These are phyloP conservation scores for Dendrophyllia cribrosa DNA, from an alignment of 64 coral and sea anemone genomes.

Conservation along the genomic window DNA sequence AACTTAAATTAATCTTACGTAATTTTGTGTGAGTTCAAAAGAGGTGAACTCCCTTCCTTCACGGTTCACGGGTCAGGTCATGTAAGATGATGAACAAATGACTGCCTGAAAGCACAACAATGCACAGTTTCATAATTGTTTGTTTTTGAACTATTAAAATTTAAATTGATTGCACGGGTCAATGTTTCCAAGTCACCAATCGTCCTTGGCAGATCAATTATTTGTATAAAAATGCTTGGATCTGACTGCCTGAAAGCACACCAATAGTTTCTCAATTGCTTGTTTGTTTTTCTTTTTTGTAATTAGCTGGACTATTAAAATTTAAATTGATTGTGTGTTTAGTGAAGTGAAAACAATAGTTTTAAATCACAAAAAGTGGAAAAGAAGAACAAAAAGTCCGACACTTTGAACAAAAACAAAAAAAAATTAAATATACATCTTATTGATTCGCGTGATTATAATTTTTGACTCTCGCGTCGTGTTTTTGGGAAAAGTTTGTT, in stretches of 20 bases:
- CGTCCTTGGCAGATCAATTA: too few species aligned
- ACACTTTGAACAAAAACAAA: too few species aligned
- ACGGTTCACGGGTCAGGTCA: not conserved
- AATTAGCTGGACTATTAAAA: not conserved
- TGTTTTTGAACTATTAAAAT: not conserved
- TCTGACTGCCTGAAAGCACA: too few species aligned
- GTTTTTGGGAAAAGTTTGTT: too few species aligned
- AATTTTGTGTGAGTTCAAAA: not conserved
- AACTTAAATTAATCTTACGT: not conserved
- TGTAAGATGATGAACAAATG: not conserved
- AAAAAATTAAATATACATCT: too few species aligned
- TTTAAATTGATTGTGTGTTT: not conserved
- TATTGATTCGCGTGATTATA: too few species aligned
- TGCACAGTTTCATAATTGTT: not conserved
- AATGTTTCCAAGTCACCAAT: too few species aligned
- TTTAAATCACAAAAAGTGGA: not conserved
- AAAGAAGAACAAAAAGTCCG: too few species aligned
- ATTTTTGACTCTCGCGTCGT: too few species aligned
- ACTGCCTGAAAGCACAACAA: not conserved
- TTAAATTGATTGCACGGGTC: too few species aligned
- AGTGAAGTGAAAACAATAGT: not conserved
- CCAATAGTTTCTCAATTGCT: too few species aligned
- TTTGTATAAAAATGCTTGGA: too few species aligned
- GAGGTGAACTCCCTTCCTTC: not conserved
- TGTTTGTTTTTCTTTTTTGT: not conserved